These are phyloP conservation scores for Lepidurus couesii DNA, from an alignment of 1,140 invertebrate species.

Conservation along the genomic window DNA sequence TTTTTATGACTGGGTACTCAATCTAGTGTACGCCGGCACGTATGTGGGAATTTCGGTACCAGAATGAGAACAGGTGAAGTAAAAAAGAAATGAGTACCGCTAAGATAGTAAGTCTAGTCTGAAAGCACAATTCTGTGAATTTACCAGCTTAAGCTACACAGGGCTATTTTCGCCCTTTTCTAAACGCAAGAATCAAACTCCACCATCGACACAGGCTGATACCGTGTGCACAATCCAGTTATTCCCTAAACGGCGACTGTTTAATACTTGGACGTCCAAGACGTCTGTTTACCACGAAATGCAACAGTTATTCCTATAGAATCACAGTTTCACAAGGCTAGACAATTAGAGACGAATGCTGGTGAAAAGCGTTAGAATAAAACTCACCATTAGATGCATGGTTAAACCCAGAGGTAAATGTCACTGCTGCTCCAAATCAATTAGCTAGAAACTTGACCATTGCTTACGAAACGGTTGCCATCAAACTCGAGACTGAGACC, in stretches of 20 bases:
- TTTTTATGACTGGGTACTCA: background rate
- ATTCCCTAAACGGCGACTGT: background rate
- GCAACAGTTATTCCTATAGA: too few species aligned
- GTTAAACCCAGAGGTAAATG: background rate
- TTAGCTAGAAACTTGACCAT: slow-evolving; percentile 8
- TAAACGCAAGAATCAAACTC: background rate
- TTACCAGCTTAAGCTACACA: background rate
- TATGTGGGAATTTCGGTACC: background rate
- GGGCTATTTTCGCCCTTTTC: background rate
- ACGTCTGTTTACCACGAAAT: too few species aligned
- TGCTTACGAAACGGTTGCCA: slow-evolving; percentile 17
- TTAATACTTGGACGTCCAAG: too few species aligned
- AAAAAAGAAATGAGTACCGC: background rate
- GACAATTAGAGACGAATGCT: too few species aligned
- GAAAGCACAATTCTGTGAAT: background rate
- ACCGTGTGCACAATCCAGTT: background rate
- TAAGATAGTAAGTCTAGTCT: background rate
- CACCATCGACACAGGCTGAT: background rate
- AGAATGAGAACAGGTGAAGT: background rate
- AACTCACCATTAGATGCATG: slow-evolving; percentile 10
- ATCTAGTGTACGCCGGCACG: background rate
- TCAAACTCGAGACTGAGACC: background rate
- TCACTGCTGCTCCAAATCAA: slow-evolving; percentile 3
- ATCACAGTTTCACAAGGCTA: too few species aligned
- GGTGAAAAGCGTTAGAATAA: background rate